These are phyloP conservation scores for Upupa epops DNA, from an alignment of 2,113 vertebrate species.

Conservation along the genomic window DNA sequence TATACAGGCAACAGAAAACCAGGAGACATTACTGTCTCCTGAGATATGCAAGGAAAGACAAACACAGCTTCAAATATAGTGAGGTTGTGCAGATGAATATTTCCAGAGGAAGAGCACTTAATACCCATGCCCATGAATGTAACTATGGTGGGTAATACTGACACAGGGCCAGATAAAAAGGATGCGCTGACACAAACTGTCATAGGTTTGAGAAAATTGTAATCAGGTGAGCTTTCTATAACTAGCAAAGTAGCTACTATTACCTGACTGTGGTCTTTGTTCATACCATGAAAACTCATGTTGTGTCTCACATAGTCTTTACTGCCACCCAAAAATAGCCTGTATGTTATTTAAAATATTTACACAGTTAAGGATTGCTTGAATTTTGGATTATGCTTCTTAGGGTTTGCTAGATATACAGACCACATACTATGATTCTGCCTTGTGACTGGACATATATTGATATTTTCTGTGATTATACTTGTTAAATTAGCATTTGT, in stretches of 20 bases:
- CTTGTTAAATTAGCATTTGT: slow-evolving; percentile 3
- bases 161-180: not conserved
- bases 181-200: not conserved
- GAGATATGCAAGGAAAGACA: not conserved
- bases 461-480: slow-evolving; percentile 27
- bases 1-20: not conserved
- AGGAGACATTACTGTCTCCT: not conserved
- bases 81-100: not conserved
- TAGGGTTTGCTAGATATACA: not conserved
- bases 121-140: not conserved
- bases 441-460: not conserved
- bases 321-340: not conserved
- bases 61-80: not conserved
- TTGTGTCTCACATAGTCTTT: not conserved
- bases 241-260: not conserved
- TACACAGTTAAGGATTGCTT: not conserved
- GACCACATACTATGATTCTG: not conserved
- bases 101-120: not conserved
- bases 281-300: not conserved
- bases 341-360: not conserved
- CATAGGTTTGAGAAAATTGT: not conserved
- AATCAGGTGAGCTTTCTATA: not conserved
- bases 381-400: not conserved
- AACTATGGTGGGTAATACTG: not conserved
- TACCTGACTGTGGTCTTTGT: not conserved